Evolutionary conservation across 2,797 vertebrate species (phyloP), one percentile per base, ranked within the genome.

Genomic region (Tokudaia tokunoshimensis): DNA sequence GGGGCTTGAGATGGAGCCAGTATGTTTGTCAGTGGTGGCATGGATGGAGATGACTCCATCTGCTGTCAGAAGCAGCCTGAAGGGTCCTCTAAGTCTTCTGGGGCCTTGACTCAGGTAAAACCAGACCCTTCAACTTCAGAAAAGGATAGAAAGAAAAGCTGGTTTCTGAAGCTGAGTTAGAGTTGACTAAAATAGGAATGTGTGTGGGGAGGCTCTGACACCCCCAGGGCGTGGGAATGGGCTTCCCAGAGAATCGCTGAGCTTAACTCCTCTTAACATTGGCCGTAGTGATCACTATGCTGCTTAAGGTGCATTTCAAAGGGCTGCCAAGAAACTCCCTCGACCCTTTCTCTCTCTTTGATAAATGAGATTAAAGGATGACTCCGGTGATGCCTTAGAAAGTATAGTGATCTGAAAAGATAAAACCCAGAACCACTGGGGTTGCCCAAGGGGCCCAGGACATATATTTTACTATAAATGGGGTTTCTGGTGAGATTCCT

Each of bases 401-500:
- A n/a, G 55, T 7, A 26, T 41, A 57, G 67, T 63, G 15, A 87
- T 74, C 34, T 55, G 7, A 19, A 57, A 87, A 87, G 47, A 55
- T 29, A 72, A 55, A 87, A 74, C 12, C 67, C 22, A n/a, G 72
- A 75, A 55, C 37, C 37, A 44, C 55, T 76, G 26, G 50, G 37
- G 26, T 4, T 41, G 22, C 26, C 26, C 70, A 14, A 22, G 37
- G 70, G 52, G 26, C 3, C 34, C 26, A 59, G 67, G n/a, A 31
- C 37, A 47, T 75, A 29, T 3, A 59, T 59, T 75, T 44, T 76
- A 44, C n/a, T 5, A 59, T 76, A 89, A 75, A 44, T 31, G 67
- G n/a, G 72, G 24, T 89, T 89, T 89, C 72, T 61, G 29, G 52
- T 89, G 24, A 44, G 37, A 76, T 59, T 59, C 37, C 86, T 89